Conservation (phyloP, 2,888 invertebrate genomes). For the Cyclophora punctaria region DNA sequence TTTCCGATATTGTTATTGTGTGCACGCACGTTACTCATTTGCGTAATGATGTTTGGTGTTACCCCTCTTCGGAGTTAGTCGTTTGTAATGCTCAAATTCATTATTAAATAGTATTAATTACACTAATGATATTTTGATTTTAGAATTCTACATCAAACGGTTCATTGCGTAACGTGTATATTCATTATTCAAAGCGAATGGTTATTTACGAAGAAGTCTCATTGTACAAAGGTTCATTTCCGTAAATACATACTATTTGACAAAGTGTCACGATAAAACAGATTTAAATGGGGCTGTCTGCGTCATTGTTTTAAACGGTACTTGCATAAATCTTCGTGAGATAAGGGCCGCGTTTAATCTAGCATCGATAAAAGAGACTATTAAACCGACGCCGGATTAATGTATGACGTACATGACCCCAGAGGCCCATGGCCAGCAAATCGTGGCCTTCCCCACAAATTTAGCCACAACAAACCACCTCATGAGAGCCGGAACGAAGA, state of each 20-base stretch:
- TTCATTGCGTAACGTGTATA: too few species aligned
- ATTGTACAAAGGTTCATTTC: too few species aligned
- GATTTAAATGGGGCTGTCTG: neutral
- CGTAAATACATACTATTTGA: too few species aligned
- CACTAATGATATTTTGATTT: too few species aligned
- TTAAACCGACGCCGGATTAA: slow-evolving; percentile 63
- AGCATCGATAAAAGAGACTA: slow-evolving; percentile 50
- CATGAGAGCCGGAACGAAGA: slow-evolving; percentile 63
- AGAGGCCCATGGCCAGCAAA: slow-evolving; percentile 55
- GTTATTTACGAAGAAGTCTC: too few species aligned
- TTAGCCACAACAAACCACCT: slow-evolving; percentile 64
- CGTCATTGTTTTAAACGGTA: slow-evolving; percentile 13
- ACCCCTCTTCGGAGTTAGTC: neutral
- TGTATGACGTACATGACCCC: slow-evolving; percentile 59
- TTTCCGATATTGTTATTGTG: slow-evolving; percentile 20
- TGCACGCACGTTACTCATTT: slow-evolving; percentile 22
- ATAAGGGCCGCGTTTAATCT: slow-evolving; percentile 28
- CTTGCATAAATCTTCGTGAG: slow-evolving; percentile 18
- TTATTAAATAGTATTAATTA: too few species aligned
- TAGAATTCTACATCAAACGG: too few species aligned
- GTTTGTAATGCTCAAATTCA: neutral
- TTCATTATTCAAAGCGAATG: too few species aligned
- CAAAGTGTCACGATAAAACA: too few species aligned
- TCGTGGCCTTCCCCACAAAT: slow-evolving; percentile 63
- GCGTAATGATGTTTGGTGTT: slow-evolving; percentile 11